Evolutionary conservation across 2,888 invertebrate genomes (phyloP).

Genomic region (Lasioglossum figueresi): DNA sequence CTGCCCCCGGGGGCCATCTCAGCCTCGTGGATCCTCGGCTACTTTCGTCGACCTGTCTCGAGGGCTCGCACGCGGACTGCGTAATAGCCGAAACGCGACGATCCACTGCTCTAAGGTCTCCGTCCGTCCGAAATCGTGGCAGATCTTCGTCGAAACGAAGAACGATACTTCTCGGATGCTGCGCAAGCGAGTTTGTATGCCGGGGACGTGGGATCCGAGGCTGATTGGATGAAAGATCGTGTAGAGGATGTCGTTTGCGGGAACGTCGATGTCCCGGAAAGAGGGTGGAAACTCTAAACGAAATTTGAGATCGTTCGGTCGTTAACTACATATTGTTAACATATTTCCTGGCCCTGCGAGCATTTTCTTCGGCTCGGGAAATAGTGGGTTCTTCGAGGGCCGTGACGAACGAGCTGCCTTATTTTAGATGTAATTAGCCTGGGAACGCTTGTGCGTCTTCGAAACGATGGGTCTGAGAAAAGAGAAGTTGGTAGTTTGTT

Average conservation of each 20-base stretch:
- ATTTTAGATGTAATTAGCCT: neutral
- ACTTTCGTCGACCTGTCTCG: neutral
- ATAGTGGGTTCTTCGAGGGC: neutral
- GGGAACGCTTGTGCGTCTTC: neutral
- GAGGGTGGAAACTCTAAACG: neutral
- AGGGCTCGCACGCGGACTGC: neutral
- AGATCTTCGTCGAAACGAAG: neutral
- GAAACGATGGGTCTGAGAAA: neutral
- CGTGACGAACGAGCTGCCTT: neutral
- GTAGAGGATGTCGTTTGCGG: constrained; percentile 17
- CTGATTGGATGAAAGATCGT: constrained; percentile 17
- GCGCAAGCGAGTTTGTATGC: constrained; percentile 19
- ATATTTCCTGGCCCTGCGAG: neutral
- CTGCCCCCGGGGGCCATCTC: neutral
- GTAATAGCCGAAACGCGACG: constrained; percentile 1
- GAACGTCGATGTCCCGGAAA: neutral
- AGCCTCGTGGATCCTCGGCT: neutral
- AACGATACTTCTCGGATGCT: neutral
- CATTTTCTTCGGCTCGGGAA: neutral
- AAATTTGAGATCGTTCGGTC: constrained; percentile 11
- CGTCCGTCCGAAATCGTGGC: neutral
- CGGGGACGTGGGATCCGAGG: neutral
- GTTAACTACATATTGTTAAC: constrained; percentile 4
- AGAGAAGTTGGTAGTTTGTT: neutral
- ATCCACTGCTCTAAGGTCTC: neutral